Evolutionary conservation across 2,113 vertebrate species (phyloP).

Genomic region (Daubentonia madagascariensis): DNA sequence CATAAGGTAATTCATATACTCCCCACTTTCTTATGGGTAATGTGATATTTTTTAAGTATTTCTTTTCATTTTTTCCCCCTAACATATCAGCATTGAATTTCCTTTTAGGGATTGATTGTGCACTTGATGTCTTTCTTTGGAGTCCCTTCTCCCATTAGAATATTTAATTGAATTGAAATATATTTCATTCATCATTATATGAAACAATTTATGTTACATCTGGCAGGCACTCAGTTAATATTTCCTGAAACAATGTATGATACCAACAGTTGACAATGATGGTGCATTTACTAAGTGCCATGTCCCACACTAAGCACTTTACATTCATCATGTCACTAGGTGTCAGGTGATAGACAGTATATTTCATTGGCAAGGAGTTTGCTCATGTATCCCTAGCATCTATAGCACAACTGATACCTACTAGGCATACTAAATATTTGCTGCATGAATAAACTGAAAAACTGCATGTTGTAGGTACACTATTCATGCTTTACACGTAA

Average conservation of each 20-base stretch:
- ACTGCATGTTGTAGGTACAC: neutral
- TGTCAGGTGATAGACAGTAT: neutral
- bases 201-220: neutral
- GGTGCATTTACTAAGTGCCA: neutral
- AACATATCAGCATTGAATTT: neutral
- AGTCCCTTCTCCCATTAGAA: neutral
- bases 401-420: neutral
- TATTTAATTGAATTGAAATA: neutral
- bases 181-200: neutral
- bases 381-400: neutral
- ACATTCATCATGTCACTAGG: neutral
- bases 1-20: neutral
- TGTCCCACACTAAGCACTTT: neutral
- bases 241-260: neutral
- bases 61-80: neutral
- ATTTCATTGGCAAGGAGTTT: neutral
- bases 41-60: neutral
- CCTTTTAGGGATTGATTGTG: neutral
- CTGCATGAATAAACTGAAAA: neutral
- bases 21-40: neutral
- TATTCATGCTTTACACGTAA: neutral
- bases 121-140: neutral
- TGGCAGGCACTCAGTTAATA: neutral
- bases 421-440: neutral
- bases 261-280: neutral